These are phyloP conservation scores for Prinia subflava DNA, from an alignment of 2,113 vertebrate species.

Conservation along the genomic window DNA sequence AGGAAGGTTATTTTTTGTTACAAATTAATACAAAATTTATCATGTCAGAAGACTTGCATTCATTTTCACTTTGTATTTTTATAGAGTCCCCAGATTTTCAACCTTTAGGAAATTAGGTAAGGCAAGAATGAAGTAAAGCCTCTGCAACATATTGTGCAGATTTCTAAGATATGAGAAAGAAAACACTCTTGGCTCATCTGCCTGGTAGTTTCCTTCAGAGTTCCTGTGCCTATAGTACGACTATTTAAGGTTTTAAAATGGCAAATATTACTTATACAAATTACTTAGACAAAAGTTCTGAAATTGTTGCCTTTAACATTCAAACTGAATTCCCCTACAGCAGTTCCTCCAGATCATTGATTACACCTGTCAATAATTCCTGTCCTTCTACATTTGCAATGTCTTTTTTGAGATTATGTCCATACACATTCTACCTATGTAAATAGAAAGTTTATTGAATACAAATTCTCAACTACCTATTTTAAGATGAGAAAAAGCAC, in stretches of 20 bases:
- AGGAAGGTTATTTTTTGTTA: background rate
- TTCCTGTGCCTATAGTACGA: background rate
- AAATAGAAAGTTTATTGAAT: background rate
- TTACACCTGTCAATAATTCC: background rate
- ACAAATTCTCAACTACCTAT: background rate
- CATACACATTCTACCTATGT: background rate
- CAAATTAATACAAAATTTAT: background rate
- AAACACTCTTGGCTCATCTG: background rate
- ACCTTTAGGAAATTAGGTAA: background rate
- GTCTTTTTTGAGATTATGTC: background rate
- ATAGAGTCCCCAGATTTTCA: background rate
- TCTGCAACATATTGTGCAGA: background rate
- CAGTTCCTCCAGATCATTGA: background rate
- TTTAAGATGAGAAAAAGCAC: background rate
- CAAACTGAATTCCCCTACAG: background rate
- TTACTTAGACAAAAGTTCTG: background rate
- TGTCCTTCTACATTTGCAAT: background rate
- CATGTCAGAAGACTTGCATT: background rate
- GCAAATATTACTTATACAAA: background rate
- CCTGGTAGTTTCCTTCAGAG: background rate
- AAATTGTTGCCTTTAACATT: background rate
- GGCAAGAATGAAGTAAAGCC: background rate
- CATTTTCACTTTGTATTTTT: background rate
- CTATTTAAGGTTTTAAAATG: background rate
- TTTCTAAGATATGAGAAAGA: background rate